Base-by-base conservation (phyloP, 2,797 vertebrate species). In the Dendrocincla fuliginosa region DNA sequence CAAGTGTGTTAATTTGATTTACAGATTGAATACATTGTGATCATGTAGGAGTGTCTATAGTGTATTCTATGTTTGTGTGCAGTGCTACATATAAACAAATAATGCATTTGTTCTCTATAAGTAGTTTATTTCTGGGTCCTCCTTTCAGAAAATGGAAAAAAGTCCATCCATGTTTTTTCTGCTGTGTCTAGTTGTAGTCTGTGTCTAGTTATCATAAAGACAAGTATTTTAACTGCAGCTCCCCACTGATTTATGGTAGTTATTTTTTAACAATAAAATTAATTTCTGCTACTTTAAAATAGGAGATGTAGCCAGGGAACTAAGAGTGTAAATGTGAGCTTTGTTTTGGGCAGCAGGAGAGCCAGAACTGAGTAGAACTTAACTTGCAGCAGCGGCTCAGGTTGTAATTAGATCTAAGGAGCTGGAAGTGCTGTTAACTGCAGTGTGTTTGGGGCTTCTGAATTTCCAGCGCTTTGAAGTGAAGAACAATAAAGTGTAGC, bases 381-480 rank as follows among this genome's bases (percentile, higher is more conserved):
- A 52, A 80, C 33, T 85, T 77, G 41, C 5, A 35, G 52, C 50
- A 35, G 27, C 83, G 67, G 39, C 18, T 89, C 18, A 78, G 55
- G 65, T 81, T 81, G 46, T 75, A 65, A 82, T 42, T 50, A 57
- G 55, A 61, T 57, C 33, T 69, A 35, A 89, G 78, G 53, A 76
- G 46, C 47, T 79, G 42, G 22, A 75, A 78, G 75, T 75, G 35
- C 11, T 64, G 3, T 67, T 75, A 68, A 49, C 28, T 84, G 63
- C 61, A 41, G 5, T 53, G n/a, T 65, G 39, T 85, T 85, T 76
- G 5, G 14, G 63, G 46, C 59, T 85, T 73, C 76, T 84, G 79
- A 79, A 75, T 89, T 93, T 71, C 59, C 32, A 70, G 44, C 63
- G 56, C 83, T 93, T 80, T 90, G 73, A 96, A 67, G 64, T 83